These are phyloP conservation scores for Anseranas semipalmata DNA, from an alignment of 2,113 vertebrate genomes.

Conservation along the genomic window DNA sequence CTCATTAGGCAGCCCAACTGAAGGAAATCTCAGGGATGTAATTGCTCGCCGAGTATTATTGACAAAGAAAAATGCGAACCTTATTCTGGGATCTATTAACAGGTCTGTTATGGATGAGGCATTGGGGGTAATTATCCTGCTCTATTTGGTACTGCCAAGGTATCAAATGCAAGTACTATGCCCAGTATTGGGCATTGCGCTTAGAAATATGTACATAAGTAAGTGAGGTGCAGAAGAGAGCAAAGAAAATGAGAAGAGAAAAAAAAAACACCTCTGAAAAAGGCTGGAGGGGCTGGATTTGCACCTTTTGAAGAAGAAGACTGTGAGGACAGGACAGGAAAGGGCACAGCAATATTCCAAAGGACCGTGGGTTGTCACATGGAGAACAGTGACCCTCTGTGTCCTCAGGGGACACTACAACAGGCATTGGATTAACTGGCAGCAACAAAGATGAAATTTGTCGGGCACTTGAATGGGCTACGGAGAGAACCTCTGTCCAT, in stretches of 20 bases:
- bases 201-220: neutral
- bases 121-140: neutral
- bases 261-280: neutral
- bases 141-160: neutral
- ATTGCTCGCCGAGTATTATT: neutral
- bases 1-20: neutral
- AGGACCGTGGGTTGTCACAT: neutral
- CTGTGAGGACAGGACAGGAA: neutral
- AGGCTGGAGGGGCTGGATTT: neutral
- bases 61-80: neutral
- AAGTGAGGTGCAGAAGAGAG: neutral
- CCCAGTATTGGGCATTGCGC: neutral
- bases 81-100: neutral
- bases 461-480: neutral
- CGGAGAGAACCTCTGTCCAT: neutral
- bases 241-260: neutral
- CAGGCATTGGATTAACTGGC: neutral
- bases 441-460: neutral
- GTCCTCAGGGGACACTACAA: neutral
- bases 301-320: neutral
- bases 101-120: neutral
- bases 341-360: neutral
- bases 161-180: neutral
- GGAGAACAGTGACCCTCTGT: neutral
- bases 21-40: neutral